Evolutionary conservation across 2,888 invertebrate species (phyloP), one percentile per base, ranked within the genome.

Genomic region (Phlogophora meticulosa): DNA sequence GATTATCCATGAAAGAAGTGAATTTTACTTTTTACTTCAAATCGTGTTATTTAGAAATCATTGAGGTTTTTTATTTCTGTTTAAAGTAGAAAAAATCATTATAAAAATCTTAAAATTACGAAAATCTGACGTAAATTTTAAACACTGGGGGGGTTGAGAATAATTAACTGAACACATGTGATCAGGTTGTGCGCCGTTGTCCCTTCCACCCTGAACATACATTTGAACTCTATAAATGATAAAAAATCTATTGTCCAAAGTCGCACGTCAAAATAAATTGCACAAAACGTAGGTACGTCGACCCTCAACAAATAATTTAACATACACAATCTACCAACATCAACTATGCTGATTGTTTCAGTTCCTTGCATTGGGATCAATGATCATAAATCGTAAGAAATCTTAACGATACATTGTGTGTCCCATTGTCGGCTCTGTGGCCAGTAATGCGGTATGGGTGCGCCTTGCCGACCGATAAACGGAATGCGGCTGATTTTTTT

Each of bases 301-400:
- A 58, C 42, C 71, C 24, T n/a, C 24, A 9, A 48, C 38, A 42
- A 55, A 63, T 52, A 45, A 48, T 63, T 49, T 20, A 46, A 51
- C 46, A 53, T 56, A 51, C 38, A 34, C 48, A 42, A 34, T 24
- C 24, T 38, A 43, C 52, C 17, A 52, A n/a, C 48, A 58, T 56
- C 43, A 53, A 46, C 43, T 66, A 34, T 55, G 24, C 76, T 88
- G 86, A 91, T 91, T 89, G 90, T 80, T 82, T 86, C 89, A 91
- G 91, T 91, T 91, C 89, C 73, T 64, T 69, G 60, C 78, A 78
- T 70, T 79, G 71, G 59, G 71, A 63, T 68, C 81, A 85, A 84
- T 85, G 62, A 82, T 76, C 64, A 81, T 79, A 78, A 83, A 83
- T 83, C 67, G 72, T 59, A 66, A 74, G 67, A 64, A 67, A 78